Conservation (phyloP, 2,797 vertebrate species). For the Chelonia mydas region DNA sequence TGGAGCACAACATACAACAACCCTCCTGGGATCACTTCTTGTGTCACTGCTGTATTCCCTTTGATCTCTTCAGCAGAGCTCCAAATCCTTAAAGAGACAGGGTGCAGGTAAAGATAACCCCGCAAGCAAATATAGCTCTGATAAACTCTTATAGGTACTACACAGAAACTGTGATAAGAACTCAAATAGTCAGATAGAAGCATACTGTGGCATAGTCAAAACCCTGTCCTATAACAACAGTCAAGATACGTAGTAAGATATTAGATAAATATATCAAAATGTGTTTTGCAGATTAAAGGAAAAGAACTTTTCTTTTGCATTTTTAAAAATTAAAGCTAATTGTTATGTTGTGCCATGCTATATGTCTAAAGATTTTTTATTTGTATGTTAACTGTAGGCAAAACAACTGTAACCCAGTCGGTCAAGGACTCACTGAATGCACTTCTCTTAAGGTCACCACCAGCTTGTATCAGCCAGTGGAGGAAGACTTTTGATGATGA, state of each 20-base stretch:
- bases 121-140: neutral
- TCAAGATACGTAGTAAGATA: neutral
- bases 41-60: neutral
- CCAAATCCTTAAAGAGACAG: neutral
- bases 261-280: neutral
- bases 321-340: neutral
- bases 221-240: neutral
- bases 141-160: neutral
- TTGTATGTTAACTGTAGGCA: slow-evolving; percentile 82
- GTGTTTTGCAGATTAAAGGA: neutral
- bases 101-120: neutral
- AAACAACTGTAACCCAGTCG: slow-evolving; percentile 90
- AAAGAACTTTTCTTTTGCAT: accelerated
- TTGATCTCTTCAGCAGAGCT: neutral
- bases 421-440: slow-evolving; percentile 85
- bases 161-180: neutral
- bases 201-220: neutral
- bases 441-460: slow-evolving; percentile 88
- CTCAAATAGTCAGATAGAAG: neutral
- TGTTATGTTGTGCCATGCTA: neutral
- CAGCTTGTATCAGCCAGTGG: slow-evolving; percentile 87
- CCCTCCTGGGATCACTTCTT: neutral
- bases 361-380: neutral
- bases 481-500: slow-evolving; percentile 89
- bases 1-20: neutral